A percentile compares a stretch with the other conserved stretches of the same genome.
These are phyloP conservation scores for Idaea straminata DNA, from an alignment of 2,888 invertebrate genomes.

Conservation along the genomic window DNA sequence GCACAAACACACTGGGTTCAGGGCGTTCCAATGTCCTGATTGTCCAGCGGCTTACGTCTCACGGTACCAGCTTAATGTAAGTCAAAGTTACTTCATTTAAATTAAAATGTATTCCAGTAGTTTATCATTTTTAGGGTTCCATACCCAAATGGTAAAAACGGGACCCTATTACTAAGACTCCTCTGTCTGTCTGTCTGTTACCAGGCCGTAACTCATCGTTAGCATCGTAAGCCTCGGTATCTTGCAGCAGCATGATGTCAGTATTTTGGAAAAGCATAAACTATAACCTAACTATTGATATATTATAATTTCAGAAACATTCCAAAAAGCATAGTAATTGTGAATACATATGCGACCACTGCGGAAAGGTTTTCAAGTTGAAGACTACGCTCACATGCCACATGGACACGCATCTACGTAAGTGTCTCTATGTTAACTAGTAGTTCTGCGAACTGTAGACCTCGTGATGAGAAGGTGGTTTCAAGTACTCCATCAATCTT, in stretches of 20 bases:
- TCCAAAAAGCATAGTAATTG: conserved; percentile 43
- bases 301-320: conserved; percentile 49
- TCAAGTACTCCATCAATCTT: too few relatives aligned
- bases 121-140: too few relatives aligned
- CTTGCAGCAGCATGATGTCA: too few relatives aligned
- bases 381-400: conserved; percentile 54
- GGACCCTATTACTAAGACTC: too few relatives aligned
- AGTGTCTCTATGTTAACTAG: conserved; percentile 21
- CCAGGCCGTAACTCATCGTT: too few relatives aligned
- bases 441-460: too few relatives aligned
- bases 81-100: neutral
- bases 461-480: too few relatives aligned
- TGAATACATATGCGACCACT: conserved; percentile 56
- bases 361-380: conserved; percentile 50
- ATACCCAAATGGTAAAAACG: too few relatives aligned
- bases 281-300: neutral
- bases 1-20: neutral
- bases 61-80: neutral
- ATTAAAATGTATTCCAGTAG: too few relatives aligned
- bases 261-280: too few relatives aligned
- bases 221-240: too few relatives aligned
- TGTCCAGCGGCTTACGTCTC: neutral
- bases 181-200: too few relatives aligned
- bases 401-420: conserved; percentile 59
- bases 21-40: neutral